Evolutionary conservation across 2,888 invertebrate genomes (phyloP), one percentile per base, ranked within the genome.

Genomic region (Myopa tessellatipennis): DNA sequence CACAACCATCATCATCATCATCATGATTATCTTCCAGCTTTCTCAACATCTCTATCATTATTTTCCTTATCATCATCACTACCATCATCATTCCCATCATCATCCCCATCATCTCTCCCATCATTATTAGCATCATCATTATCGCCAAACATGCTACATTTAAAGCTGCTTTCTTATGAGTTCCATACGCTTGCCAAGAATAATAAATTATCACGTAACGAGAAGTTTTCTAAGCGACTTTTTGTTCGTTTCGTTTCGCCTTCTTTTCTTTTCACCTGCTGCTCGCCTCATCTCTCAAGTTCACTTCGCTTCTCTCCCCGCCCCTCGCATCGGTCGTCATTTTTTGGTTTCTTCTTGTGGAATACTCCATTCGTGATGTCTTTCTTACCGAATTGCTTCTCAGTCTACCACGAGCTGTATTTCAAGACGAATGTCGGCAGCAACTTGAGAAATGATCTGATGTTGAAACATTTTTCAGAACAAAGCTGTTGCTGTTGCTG

Each of bases 371-470:
- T 12, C 3, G 10, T 52, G 52, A 52, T 52, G 52, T 52, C 52
- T 58, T 5, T 58, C 58, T 58, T 5, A 58, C 58, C 18, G 5
- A 10, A 16, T 58, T 16, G 18, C 45, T 74, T 61, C 61, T 70
- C 68, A 77, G 61, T 73, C 58, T 61, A n/a, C 72, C 16, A 18
- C 77, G 10, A 55, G 77, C 40, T 68, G 69, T 73, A 26, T 69
- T 60, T 70, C 67, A 65, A 77, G 71, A 77, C 68, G 77, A 67
- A 77, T 77, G 72, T 72, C 65, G 69, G 71, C 52, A 60, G 63
- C 34, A 71, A 63, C 52, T 70, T 77, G 77, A 77, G 71, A 72
- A 77, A 77, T 72, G 61, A 72, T 77, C 63, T 67, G 50, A 72
- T 67, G 58, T 75, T 68, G 40, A 68, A 68, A 38, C 67, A 74